Conservation (phyloP, 2,113 vertebrate species). For the Pachycephala philippinensis region DNA sequence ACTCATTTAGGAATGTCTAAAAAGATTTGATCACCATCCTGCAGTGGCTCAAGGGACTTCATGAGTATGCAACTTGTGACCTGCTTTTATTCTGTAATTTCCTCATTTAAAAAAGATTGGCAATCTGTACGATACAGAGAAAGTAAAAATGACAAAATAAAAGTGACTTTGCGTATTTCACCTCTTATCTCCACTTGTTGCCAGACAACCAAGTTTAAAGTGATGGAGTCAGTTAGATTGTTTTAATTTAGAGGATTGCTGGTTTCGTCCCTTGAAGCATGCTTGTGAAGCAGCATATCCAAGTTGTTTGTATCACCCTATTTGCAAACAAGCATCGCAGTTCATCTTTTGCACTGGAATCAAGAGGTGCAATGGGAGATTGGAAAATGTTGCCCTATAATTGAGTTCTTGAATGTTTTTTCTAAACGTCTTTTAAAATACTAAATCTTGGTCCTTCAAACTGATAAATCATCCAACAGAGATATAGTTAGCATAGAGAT, state of each 20-base stretch:
- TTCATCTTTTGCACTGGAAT: neutral
- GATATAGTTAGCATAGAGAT: neutral
- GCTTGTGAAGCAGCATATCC: neutral
- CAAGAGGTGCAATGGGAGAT: neutral
- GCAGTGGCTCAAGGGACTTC: neutral
- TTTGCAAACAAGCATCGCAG: neutral
- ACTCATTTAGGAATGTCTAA: neutral
- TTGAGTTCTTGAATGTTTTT: neutral
- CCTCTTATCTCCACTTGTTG: neutral
- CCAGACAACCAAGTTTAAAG: neutral
- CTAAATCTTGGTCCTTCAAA: neutral
- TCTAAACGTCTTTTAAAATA: neutral
- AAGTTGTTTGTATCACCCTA: neutral
- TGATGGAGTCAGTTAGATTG: neutral
- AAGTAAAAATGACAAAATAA: neutral
- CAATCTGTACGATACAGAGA: neutral
- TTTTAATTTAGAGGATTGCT: neutral
- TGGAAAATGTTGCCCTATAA: neutral
- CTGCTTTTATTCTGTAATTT: neutral
- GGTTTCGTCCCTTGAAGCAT: neutral
- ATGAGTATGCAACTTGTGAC: neutral
- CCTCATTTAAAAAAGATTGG: neutral
- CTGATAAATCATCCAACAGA: neutral
- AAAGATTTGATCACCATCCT: neutral
- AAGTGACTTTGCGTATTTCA: neutral